A percentile compares a stretch with the other conserved stretches of the same genome.
phyloP scores from a whole-genome alignment of 2,797 vertebrate genomes.

The Thamnophis elegans region DNA sequence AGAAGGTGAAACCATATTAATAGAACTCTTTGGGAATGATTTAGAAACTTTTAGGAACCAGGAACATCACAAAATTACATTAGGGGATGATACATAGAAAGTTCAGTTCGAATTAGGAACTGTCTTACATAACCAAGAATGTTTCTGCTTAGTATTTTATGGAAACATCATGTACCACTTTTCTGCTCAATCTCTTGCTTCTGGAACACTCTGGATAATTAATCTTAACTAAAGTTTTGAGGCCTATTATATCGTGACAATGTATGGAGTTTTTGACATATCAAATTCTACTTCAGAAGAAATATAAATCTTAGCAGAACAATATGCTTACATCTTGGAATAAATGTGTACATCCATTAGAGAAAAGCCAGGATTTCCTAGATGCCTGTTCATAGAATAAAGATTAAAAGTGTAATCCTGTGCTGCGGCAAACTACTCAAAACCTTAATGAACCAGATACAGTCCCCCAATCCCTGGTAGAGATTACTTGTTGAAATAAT shows the following conservation, averaged over 20 bases:
- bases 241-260: neutral
- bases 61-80: neutral
- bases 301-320: neutral
- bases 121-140: neutral
- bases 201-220: neutral
- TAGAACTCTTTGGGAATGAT: neutral
- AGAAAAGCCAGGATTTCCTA: neutral
- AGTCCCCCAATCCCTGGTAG: neutral
- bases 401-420: neutral
- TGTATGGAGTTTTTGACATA: neutral
- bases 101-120: neutral
- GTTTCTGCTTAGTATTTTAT: neutral
- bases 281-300: neutral
- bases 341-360: neutral
- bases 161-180: neutral
- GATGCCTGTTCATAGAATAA: neutral
- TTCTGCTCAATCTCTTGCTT: neutral
- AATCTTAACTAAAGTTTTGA: neutral
- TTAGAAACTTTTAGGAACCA: neutral
- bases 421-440: neutral
- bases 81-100: neutral
- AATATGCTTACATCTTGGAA: neutral
- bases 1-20: neutral
- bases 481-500: neutral
- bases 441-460: neutral